Percentiles rank a stretch among this genome's conserved stretches.
Evolutionary conservation across 2,888 invertebrate species (phyloP).

Genomic region (Drosophila emarginata): DNA sequence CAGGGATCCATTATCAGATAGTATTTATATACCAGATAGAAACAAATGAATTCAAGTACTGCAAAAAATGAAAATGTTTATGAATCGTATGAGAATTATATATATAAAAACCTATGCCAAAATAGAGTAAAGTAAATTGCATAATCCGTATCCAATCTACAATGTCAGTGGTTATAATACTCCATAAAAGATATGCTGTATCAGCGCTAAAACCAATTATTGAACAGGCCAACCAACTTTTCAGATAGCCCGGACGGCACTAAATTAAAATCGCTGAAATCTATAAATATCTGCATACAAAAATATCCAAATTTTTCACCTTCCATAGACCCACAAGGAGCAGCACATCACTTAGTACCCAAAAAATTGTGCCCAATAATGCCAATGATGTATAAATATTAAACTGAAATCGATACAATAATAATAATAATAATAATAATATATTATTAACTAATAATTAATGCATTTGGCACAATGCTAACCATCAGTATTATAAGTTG

Average conservation of each 20-base stretch:
- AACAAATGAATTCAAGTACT: constrained; percentile 45
- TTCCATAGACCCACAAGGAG: constrained; percentile 46
- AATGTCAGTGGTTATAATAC: constrained; percentile 13
- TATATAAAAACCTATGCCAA: constrained; percentile 40
- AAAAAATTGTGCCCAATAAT: constrained; percentile 36
- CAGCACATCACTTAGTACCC: constrained; percentile 34
- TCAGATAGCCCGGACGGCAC: constrained; percentile 4
- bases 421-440: no score
- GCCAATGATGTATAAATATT: constrained; percentile 19
- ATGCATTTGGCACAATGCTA: neutral
- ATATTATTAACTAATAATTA: no score
- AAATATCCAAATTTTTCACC: constrained; percentile 28
- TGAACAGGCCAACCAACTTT: constrained; percentile 42
- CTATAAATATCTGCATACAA: neutral
- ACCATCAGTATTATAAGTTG: constrained; percentile 7
- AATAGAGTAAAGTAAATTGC: constrained; percentile 33
- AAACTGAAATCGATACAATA: constrained; percentile 20
- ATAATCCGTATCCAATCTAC: constrained; percentile 19
- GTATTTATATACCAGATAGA: constrained; percentile 48
- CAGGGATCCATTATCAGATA: constrained; percentile 22
- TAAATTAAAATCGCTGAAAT: constrained; percentile 1
- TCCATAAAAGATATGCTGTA: constrained; percentile 36
- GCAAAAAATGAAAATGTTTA: neutral
- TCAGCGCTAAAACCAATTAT: constrained; percentile 33
- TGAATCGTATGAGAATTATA: neutral